A percentile compares a stretch with the other conserved stretches of the same genome.
Evolutionary conservation across 2,113 vertebrate species (phyloP).

Genomic region (Nettapus auritus): DNA sequence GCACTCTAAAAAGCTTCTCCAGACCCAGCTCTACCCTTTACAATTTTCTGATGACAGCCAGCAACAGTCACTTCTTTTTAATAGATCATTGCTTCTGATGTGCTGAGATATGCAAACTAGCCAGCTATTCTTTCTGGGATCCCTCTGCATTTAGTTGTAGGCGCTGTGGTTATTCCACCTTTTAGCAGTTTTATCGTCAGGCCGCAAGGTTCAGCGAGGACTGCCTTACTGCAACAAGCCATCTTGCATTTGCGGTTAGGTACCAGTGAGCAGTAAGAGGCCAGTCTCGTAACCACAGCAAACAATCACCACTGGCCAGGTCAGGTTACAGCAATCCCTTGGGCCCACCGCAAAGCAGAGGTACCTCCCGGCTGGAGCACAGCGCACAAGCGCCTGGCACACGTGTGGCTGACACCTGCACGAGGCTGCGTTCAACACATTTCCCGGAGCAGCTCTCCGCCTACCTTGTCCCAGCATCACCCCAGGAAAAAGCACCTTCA

Average conservation of each 20-base stretch:
- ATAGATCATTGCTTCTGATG: background rate
- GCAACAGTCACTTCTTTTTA: background rate
- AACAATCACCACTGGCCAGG: background rate
- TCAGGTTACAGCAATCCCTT: background rate
- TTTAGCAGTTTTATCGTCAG: background rate
- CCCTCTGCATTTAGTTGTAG: background rate
- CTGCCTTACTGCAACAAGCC: background rate
- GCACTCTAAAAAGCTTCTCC: background rate
- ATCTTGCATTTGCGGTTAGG: background rate
- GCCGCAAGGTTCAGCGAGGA: background rate
- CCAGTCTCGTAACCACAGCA: background rate
- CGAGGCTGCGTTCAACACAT: rapidly evolving
- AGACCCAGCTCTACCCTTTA: background rate
- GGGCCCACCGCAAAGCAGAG: background rate
- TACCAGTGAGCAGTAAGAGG: background rate
- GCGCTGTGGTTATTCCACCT: background rate
- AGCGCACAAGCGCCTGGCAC: rapidly evolving
- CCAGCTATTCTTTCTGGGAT: background rate
- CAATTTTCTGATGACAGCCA: background rate
- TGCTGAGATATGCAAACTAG: background rate
- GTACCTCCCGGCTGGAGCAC: rapidly evolving
- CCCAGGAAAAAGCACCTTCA: background rate
- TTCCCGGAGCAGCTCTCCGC: background rate
- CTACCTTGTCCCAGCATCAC: background rate
- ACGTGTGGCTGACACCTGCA: background rate